Base-by-base conservation (phyloP, 2,888 invertebrate genomes). In the Phoenoteleia sp. region DNA sequence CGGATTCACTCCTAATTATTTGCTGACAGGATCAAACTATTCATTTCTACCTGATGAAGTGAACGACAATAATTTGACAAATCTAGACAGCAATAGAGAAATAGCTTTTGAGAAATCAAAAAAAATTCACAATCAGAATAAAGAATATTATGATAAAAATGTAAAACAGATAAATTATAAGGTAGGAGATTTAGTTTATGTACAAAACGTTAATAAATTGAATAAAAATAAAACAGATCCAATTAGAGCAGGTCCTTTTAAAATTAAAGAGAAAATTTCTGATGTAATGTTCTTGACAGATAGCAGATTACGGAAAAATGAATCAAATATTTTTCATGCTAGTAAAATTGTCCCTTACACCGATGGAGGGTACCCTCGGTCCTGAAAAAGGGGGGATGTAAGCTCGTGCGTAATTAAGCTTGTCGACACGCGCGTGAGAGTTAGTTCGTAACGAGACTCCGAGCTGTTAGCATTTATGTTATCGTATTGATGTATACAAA, bases 1-100 rank as follows among this genome's bases (percentile, higher is more conserved):
- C 13, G 54, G 58, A 21, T 90, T 88, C 72, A 45, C 83, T 36
- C 88, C 89, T 74, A 77, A 79, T 49, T 88, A 90, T 81, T 77
- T 90, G 58, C 62, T 89, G 79, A 21, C 86, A 69, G 88, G 90
- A 9, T 67, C 25, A 52, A 62, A 88, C 25, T 36, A 82, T 25
- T 81, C 54, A 19, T 49, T 83, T 33, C 25, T 85, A 72, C 85
- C 85, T 1, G 42, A 45, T 25, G 62, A 62, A 84, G 15, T 87
- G 49, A 81, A 81, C 67, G 52, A 81, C 56, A 77, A 74, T 19
- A 84, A 84, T 42, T 36, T 74, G 66, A 85, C 64, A 76, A 74
- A 85, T 69, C 54, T 84, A 74, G 64, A 69, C 76, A 66, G 75
- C 45, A 87, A 89, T 75, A 87, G 87, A 83, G 77, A 87, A 85